A percentile compares a stretch with the other conserved stretches of the same genome.
Conservation (phyloP, 1,140 invertebrate genomes). For the Cydia splendana region DNA sequence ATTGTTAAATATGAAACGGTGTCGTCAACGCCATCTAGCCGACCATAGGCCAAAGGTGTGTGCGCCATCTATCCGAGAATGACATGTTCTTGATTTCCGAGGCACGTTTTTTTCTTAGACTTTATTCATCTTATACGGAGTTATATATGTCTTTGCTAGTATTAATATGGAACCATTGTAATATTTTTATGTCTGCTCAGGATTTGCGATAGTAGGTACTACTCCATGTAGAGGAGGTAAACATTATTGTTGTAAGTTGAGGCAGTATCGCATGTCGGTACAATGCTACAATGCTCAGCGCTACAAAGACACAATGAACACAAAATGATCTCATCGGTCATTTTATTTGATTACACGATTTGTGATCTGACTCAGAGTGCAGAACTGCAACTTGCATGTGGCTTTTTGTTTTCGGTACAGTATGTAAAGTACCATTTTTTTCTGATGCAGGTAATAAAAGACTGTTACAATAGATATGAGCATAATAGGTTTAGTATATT, state of each 20-base stretch:
- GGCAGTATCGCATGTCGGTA: constrained; percentile 38
- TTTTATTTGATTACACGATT: constrained; percentile 43
- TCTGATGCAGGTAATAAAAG: no score
- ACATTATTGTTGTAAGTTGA: constrained; percentile 34
- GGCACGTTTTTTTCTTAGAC: no score
- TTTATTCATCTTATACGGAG: no score
- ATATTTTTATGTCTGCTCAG: not conserved
- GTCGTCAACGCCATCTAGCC: no score
- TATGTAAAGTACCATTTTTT: not conserved
- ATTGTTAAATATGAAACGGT: no score
- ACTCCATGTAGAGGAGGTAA: not conserved
- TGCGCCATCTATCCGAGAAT: no score
- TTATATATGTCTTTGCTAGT: no score
- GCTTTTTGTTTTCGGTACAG: not conserved
- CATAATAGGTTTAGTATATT: no score
- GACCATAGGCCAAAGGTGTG: no score
- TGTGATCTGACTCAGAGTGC: constrained; percentile 34
- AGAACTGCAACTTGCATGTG: constrained; percentile 10
- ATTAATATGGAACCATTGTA: no score
- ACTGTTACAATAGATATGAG: no score
- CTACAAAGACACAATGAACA: constrained; percentile 35
- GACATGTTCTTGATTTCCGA: no score
- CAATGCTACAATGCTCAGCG: constrained; percentile 40
- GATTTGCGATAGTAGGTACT: not conserved
- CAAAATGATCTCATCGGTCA: constrained; percentile 54